Evolutionary conservation across 2,888 invertebrate genomes (phyloP).

Genomic region (Malthinus flaveolus): DNA sequence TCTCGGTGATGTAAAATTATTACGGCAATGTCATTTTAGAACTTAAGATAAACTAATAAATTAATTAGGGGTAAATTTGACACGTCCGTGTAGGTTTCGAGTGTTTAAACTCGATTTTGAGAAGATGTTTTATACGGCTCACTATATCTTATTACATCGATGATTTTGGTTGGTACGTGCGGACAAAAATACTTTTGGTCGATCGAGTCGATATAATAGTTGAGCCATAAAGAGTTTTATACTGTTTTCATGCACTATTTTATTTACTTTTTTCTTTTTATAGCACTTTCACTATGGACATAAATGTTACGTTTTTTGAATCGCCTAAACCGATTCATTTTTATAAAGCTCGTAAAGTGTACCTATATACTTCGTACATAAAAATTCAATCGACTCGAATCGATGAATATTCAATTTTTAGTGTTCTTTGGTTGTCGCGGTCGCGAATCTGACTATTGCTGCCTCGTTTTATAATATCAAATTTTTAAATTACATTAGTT

Average conservation of each 20-base stretch:
- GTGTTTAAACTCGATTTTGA: neutral
- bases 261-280: slow-evolving; percentile 31
- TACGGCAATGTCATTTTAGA: slow-evolving; percentile 25
- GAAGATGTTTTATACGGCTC: neutral
- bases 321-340: slow-evolving; percentile 18
- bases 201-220: slow-evolving; percentile 26
- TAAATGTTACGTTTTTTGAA: slow-evolving; percentile 19
- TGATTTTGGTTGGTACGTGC: slow-evolving; percentile 8
- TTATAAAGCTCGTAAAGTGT: slow-evolving; percentile 17
- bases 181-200: slow-evolving; percentile 14
- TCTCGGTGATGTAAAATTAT: slow-evolving; percentile 26
- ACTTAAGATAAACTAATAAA: slow-evolving; percentile 27
- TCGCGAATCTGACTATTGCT: no score
- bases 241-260: slow-evolving; percentile 28
- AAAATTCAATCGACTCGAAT: slow-evolving; percentile 3
- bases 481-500: neutral
- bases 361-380: slow-evolving; percentile 7
- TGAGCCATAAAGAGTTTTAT: slow-evolving; percentile 27
- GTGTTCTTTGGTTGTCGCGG: neutral
- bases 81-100: neutral
- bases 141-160: no score
- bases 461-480: no score
- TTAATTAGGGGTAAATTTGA: slow-evolving; percentile 15
- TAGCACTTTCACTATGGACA: slow-evolving; percentile 25
- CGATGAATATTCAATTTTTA: slow-evolving; percentile 5